Percentiles rank a stretch among this genome's conserved stretches.
Conservation (phyloP, 2,888 invertebrate species). For the Brachylomia viminalis region DNA sequence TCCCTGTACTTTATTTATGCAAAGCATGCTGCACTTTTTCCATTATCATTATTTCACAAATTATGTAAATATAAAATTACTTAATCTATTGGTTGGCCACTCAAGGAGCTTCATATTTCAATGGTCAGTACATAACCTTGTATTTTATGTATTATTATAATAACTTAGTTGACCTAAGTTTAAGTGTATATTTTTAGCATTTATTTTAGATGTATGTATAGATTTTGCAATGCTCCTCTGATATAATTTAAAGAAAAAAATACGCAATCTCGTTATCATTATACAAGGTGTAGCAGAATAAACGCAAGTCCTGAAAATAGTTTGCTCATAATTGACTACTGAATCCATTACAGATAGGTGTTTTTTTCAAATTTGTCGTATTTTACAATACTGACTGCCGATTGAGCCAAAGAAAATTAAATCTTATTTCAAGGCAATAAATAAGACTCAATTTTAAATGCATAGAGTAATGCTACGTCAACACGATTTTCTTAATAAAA, state of each 20-base stretch:
- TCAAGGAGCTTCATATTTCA: slow-evolving; percentile 56
- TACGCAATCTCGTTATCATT: slow-evolving; percentile 70
- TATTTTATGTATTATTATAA: slow-evolving; percentile 72
- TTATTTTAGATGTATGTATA: slow-evolving; percentile 81
- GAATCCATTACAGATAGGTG: no score
- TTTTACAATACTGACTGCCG: no score
- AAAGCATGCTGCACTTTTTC: slow-evolving; percentile 56
- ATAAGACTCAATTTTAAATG: no score
- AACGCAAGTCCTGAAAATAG: no score
- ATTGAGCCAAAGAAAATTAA: no score
- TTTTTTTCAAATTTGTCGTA: no score
- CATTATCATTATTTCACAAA: slow-evolving; percentile 53
- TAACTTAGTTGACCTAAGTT: slow-evolving; percentile 72
- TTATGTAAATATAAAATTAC: slow-evolving; percentile 64
- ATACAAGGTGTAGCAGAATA: no score
- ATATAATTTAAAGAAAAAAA: slow-evolving; percentile 57
- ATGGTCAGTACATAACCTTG: slow-evolving; percentile 70
- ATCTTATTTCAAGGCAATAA: no score
- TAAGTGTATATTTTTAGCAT: slow-evolving; percentile 81
- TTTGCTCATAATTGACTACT: no score
- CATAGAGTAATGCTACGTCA: no score
- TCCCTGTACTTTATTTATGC: slow-evolving; percentile 47
- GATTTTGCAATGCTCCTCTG: slow-evolving; percentile 70
- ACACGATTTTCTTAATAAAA: no score
- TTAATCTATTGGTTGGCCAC: slow-evolving; percentile 52